Base-by-base conservation (phyloP, 2,888 invertebrate species). In the Drosophila tripunctata region DNA sequence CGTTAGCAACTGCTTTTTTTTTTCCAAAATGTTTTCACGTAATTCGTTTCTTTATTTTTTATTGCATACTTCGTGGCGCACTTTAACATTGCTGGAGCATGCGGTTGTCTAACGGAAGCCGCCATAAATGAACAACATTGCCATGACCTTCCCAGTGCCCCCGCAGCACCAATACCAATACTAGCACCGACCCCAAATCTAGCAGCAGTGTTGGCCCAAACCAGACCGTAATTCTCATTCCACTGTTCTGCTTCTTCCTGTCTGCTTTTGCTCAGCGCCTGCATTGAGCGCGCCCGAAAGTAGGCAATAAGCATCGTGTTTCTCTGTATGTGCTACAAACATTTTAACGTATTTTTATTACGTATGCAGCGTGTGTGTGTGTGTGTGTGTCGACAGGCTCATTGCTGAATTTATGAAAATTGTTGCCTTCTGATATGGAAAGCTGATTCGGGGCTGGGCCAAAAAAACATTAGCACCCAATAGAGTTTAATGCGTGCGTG, bases 261-360 rank as follows among this genome's bases (percentile, higher is more conserved):
- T 30, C 8, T 51, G 40, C 19, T 54, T 4, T 22, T 31, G 22
- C 30, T 41, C 40, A 21, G 31, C 17, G 30, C 35, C 51, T 69
- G 75, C 61, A 67, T 51, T 60, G n/a, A n/a, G 55, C 65, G 78
- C 67, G 61, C 79, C 60, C 54, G 60, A 50, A 76, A 86, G 88
- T 87, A 88, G 88, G 88, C 83, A 83, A 83, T 83, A 88, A 86
- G 86, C 88, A 74, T 51, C 67, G 84, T 83, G 83, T 83, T 85
- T 82, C 76, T 88, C 82, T 73, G 66, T 82, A 61, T 27, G 10
- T 72, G 84, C 74, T 57, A 77, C 87, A 86, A 88, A 88, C 87
- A 88, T 83, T 83, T 86, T 86, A 88, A 83, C 86, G 88, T 88
- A 83, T 86, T 83, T 83, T 83, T 86, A 88, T 83, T 87, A 82